Percentiles rank a stretch among this genome's conserved stretches.
phyloP scores from a whole-genome alignment of 2,113 vertebrate genomes.

The Scalopus aquaticus region DNA sequence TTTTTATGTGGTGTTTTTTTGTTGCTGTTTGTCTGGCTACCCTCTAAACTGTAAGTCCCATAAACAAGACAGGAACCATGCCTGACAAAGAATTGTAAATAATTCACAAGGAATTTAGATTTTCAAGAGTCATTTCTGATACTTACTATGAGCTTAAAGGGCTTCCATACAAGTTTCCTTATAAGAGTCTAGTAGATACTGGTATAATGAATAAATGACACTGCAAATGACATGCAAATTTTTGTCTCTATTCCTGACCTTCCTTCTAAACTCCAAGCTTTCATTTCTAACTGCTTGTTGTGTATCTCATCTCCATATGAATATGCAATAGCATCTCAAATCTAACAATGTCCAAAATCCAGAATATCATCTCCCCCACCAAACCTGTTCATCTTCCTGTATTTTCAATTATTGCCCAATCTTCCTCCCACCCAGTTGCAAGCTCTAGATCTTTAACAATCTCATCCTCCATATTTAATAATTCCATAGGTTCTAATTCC shows the following conservation, averaged over 20 bases:
- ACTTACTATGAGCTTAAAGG: constrained; percentile 28
- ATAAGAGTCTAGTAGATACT: not conserved
- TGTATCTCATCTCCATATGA: not conserved
- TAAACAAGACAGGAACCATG: not conserved
- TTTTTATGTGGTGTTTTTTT: no score
- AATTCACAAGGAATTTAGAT: not conserved
- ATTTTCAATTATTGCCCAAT: constrained; percentile 42
- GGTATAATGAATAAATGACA: not conserved
- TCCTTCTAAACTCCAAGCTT: constrained; percentile 21
- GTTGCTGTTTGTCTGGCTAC: no score
- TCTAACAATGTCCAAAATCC: constrained; percentile 26
- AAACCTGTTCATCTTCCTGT: constrained; percentile 60
- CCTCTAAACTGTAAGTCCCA: not conserved
- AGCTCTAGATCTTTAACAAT: constrained; percentile 52
- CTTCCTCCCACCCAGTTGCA: constrained; percentile 38
- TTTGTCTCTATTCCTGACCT: not conserved
- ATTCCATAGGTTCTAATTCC: not conserved
- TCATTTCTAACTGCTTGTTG: constrained; percentile 38
- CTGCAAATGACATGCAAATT: not conserved
- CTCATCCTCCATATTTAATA: constrained; percentile 32
- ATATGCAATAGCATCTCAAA: constrained; percentile 6
- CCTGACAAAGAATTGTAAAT: not conserved
- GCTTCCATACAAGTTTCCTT: not conserved
- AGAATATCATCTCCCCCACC: constrained; percentile 1
- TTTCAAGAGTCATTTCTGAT: not conserved